Evolutionary conservation across 2,797 vertebrate species (phyloP).

Genomic region (Fistularia commersonii): DNA sequence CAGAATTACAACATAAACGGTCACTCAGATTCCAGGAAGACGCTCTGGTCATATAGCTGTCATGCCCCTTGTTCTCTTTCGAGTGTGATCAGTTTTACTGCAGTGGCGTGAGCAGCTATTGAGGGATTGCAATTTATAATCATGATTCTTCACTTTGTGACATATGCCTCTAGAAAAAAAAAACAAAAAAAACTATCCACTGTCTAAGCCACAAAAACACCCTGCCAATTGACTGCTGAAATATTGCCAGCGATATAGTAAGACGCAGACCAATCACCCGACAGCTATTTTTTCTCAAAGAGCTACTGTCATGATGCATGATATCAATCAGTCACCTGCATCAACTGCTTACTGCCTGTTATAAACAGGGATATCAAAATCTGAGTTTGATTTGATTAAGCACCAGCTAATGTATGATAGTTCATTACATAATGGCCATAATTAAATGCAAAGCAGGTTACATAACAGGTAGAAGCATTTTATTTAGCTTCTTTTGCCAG

Average conservation of each 20-base stretch:
- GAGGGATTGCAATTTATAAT: too few relatives aligned
- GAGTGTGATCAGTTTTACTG: too few relatives aligned
- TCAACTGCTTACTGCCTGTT: constrained; percentile 18
- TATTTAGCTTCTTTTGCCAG: constrained; percentile 9
- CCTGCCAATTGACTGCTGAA: neutral
- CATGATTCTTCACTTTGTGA: too few relatives aligned
- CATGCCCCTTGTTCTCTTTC: too few relatives aligned
- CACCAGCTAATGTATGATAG: constrained; percentile 31
- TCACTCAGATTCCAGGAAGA: too few relatives aligned
- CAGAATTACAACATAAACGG: too few relatives aligned
- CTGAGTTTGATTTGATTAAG: constrained; percentile 14
- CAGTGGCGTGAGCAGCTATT: too few relatives aligned
- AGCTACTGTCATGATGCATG: constrained; percentile 4
- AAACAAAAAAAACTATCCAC: neutral
- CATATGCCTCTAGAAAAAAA: too few relatives aligned
- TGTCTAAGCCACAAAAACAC: neutral
- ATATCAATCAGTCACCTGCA: constrained; percentile 13
- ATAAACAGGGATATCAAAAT: constrained; percentile 12
- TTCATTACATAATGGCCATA: constrained; percentile 40
- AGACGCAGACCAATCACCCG: neutral
- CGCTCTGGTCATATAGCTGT: too few relatives aligned
- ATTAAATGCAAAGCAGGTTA: constrained; percentile 37
- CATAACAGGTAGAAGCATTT: constrained; percentile 28
- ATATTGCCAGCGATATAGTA: neutral
- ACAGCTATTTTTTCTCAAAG: constrained; percentile 6